These are phyloP conservation scores for Cynoglossus semilaevis DNA, from an alignment of 2,113 vertebrate genomes.

Conservation along the genomic window DNA sequence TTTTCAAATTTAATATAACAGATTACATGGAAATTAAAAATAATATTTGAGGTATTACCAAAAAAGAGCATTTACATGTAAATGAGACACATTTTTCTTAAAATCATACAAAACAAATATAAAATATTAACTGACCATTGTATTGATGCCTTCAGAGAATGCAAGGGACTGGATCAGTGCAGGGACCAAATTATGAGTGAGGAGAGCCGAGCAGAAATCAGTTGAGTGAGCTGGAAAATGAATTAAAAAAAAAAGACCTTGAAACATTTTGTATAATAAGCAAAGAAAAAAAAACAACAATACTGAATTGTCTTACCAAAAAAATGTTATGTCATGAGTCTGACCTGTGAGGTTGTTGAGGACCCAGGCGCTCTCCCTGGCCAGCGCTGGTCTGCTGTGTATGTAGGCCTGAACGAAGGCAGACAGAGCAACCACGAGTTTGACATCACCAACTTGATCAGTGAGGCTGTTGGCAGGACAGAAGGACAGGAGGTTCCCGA, in stretches of 20 bases:
- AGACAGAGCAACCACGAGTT: conserved; percentile 80
- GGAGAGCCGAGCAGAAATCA: conserved; percentile 78
- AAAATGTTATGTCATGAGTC: no score
- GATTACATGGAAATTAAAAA: no score
- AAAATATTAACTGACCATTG: conserved; percentile 83
- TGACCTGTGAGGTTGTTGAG: conserved; percentile 95
- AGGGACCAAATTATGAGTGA: conserved; percentile 81
- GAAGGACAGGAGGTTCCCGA: conserved; percentile 85
- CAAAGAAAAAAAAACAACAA: not conserved
- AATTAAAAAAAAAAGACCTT: conserved; percentile 5
- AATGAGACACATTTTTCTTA: no score
- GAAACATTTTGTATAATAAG: not conserved
- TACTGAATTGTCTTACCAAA: not conserved
- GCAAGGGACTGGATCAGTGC: conserved; percentile 82
- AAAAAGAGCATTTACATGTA: no score
- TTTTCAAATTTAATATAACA: no score
- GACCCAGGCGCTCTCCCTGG: conserved; percentile 87
- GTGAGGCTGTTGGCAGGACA: conserved; percentile 39
- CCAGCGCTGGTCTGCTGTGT: conserved; percentile 76
- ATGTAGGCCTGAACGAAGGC: conserved; percentile 79
- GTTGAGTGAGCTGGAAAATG: conserved; percentile 75
- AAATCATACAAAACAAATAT: no score
- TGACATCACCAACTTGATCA: conserved; percentile 61
- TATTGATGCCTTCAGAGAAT: conserved; percentile 78
- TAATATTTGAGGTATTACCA: no score